Evolutionary conservation across 1,140 invertebrate species (phyloP), one percentile per base, ranked within the genome.

Genomic region (Solen grandis): DNA sequence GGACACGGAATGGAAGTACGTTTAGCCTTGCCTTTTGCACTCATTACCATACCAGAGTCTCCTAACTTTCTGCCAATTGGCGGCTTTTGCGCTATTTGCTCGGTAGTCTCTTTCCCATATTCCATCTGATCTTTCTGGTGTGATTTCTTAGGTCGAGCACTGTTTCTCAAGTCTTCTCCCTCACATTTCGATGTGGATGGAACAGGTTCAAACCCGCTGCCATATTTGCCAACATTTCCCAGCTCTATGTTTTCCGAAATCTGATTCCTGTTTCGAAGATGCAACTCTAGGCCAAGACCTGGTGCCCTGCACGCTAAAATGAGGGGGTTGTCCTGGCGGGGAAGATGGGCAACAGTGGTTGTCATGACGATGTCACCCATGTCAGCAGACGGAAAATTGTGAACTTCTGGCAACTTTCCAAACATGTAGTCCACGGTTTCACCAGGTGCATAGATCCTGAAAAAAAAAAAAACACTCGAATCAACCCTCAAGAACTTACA

Each of bases 361-460:
- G 57, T 74, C 46, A 90, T 46, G 5, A 77, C 77, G 29, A 80
- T 69, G 50, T 81, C 81, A 4, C 62, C 73, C 19, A 86, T 66
- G 8, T 85, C 94, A 10, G 96, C 95, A 62, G 95, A 89, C 27
- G 97, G 97, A 92, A 99, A 98, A 83, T 94, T 95, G 92, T 98
- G 97, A 85, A 95, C 94, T 38, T 95, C 94, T 14, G 96, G 96
- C 46, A 94, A 92, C 65, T 94, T 93, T 33, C 93, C 92, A 90
- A 98, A 98, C 73, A 90, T 91, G 25, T 92, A 91, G 4, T 91
- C 91, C 75, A 93, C 93, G 16, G 92, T 91, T 75, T 94, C 93
- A 27, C 93, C 94, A n/a, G 94, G 94, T 22, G 94, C 93, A 79
- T 93, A 94, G 16, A 94, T 86, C 74, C 92, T 93, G 78, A 16